phyloP scores from a whole-genome alignment of 1,140 invertebrate species.

The Drosophila ohnishii region DNA sequence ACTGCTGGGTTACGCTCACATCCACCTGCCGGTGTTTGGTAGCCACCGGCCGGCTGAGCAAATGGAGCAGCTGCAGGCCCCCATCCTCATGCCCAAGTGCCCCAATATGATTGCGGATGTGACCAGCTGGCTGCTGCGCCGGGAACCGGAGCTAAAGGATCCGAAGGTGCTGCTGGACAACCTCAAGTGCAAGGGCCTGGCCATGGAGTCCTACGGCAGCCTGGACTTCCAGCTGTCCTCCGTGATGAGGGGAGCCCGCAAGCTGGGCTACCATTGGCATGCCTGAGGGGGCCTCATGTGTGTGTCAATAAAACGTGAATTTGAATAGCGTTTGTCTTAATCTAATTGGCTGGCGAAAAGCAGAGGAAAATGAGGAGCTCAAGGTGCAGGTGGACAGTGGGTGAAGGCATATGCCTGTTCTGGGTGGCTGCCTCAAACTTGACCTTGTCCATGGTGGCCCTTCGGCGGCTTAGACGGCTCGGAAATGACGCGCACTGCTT shows the following conservation, averaged over 20 bases:
- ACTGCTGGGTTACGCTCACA: slow-evolving; percentile 77
- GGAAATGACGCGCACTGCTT: slow-evolving; percentile 27
- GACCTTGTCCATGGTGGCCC: slow-evolving; percentile 53
- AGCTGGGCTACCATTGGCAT: slow-evolving; percentile 69
- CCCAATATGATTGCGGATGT: slow-evolving; percentile 73
- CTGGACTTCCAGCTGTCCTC: slow-evolving; percentile 58
- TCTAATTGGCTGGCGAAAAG: slow-evolving; percentile 57
- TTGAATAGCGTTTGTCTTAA: slow-evolving; percentile 64
- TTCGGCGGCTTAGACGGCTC: slow-evolving; percentile 30
- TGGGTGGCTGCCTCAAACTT: slow-evolving; percentile 64
- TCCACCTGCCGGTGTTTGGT: slow-evolving; percentile 78
- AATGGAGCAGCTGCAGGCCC: slow-evolving; percentile 37
- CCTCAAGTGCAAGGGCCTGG: slow-evolving; percentile 70
- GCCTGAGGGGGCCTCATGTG: slow-evolving; percentile 27
- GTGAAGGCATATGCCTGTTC: not conserved
- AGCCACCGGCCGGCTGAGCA: slow-evolving; percentile 21
- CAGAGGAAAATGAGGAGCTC: not conserved
- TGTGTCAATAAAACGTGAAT: slow-evolving; percentile 68
- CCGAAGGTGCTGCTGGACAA: slow-evolving; percentile 74
- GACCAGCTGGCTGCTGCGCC: slow-evolving; percentile 72
- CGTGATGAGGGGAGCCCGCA: slow-evolving; percentile 60
- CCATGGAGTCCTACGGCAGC: slow-evolving; percentile 68
- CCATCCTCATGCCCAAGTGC: slow-evolving; percentile 72
- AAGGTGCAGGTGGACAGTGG: not conserved
- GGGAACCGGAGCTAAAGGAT: slow-evolving; percentile 76